Evolutionary conservation across 2,797 vertebrate species (phyloP), one percentile per base, ranked within the genome.

Genomic region (Pelochelys cantorii): DNA sequence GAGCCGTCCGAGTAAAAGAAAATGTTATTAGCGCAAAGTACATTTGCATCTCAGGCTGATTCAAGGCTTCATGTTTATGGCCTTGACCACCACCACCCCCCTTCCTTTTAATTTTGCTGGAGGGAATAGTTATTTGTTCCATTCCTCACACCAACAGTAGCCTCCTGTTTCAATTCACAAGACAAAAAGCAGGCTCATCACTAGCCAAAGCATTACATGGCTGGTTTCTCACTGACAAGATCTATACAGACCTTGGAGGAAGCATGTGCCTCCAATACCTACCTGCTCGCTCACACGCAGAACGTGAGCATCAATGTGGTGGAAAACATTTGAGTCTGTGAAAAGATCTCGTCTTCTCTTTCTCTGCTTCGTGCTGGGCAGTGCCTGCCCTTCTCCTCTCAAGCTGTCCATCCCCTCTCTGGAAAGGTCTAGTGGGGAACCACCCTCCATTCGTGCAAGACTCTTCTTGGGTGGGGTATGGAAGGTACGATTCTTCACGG

Each of bases 381-480:
- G 14, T 3, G 2, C 12, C 15, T 42, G 34, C 2, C 68, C 83
- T 9, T 89, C 20, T 84, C 80, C 54, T 31, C n/a, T 52, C 12
- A 68, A 10, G 42, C 8, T 57, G 14, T 42, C 37, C 37, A 81
- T 0, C 9, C 8, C 13, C 78, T 90, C 60, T 17, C 78, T 1
- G 2, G 59, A 65, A 57, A 5, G 18, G 7, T 56, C 11, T 3
- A 18, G 6, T 53, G 71, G 81, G 82, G 89, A 65, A 59, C 3
- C 31, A 4, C 17, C 60, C 75, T 52, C n/a, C 0, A 0, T 5
- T 22, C 37, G 18, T 52, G 23, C 0, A 0, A 53, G 2, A 0
- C 86, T 37, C 11, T 92, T 90, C n/a, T 84, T 62, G 11, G 23
- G 23, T 2, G 7, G n/a, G 25, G 87, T 88, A 57, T 77, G 86